Percentiles rank a stretch among this genome's conserved stretches.
phyloP scores from a whole-genome alignment of 2,888 invertebrate species.

The Drosophila kambysellisi region DNA sequence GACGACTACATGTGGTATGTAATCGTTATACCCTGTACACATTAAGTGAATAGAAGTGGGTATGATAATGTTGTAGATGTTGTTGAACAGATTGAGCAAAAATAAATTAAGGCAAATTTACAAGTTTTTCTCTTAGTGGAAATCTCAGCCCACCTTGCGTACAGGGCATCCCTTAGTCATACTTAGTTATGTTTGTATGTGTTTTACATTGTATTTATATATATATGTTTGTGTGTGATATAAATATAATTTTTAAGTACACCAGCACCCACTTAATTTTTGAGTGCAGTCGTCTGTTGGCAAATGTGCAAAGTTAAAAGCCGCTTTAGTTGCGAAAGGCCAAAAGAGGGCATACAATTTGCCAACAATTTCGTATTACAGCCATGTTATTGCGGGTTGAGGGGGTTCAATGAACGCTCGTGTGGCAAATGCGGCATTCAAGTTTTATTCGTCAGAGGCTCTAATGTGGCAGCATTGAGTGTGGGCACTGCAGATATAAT shows the following conservation, averaged over 20 bases:
- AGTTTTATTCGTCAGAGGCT: conserved; percentile 26
- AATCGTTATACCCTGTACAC: conserved; percentile 15
- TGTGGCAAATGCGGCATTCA: conserved; percentile 42
- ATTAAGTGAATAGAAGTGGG: neutral
- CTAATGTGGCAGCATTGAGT: conserved; percentile 18
- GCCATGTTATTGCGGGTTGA: conserved; percentile 7
- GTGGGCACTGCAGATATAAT: conserved; percentile 10
- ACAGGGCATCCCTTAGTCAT: neutral
- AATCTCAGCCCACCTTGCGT: neutral
- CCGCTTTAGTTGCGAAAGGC: conserved; percentile 43
- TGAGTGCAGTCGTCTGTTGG: conserved; percentile 53
- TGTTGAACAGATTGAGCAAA: neutral
- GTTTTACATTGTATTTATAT: conserved; percentile 8
- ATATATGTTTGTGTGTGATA: neutral
- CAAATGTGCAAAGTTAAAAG: conserved; percentile 60
- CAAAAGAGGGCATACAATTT: conserved; percentile 41
- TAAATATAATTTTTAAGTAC: conserved; percentile 45
- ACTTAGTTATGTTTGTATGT: conserved; percentile 2
- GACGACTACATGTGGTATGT: conserved; percentile 26
- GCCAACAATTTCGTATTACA: conserved; percentile 51
- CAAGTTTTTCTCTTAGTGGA: neutral
- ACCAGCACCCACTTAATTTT: conserved; percentile 44
- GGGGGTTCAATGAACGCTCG: conserved; percentile 43
- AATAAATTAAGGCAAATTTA: neutral
- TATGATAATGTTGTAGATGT: neutral